These are phyloP conservation scores for Benthosema pterotum DNA, from an alignment of 2,797 vertebrate species.

Conservation along the genomic window DNA sequence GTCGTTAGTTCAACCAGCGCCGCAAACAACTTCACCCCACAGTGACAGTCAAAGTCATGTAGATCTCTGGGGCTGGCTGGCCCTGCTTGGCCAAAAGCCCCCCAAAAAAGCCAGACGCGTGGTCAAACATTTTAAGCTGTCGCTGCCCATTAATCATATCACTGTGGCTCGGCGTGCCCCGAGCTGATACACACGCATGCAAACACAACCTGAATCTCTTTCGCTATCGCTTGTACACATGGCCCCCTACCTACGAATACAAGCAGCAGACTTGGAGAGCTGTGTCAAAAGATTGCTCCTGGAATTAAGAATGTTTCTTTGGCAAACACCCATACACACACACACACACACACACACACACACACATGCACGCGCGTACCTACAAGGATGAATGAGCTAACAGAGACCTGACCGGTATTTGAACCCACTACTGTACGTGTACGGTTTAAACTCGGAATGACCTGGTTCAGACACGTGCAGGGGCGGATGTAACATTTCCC, in stretches of 20 bases:
- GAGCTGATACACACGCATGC: background rate
- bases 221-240: background rate
- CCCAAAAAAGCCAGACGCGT: constrained; percentile 50
- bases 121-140: constrained; percentile 60
- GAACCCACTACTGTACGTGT: constrained; percentile 44
- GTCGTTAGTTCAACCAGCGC: too few species aligned
- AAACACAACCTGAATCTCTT: too few species aligned
- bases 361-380: constrained; percentile 4
- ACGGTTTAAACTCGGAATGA: constrained; percentile 56
- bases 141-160: constrained; percentile 46
- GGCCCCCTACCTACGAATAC: background rate
- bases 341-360: constrained; percentile 4
- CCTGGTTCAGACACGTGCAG: too few species aligned
- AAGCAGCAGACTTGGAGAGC: constrained; percentile 15
- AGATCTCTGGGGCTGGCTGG: too few species aligned
- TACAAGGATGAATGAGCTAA: constrained; percentile 28
- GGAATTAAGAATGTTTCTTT: constrained; percentile 27
- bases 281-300: constrained; percentile 35
- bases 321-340: background rate
- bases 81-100: constrained; percentile 31
- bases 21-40: too few species aligned
- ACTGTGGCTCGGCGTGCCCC: constrained; percentile 34
- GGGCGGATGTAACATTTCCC: too few species aligned
- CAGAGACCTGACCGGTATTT: constrained; percentile 45
- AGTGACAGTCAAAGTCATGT: too few species aligned